Evolutionary conservation across 2,113 vertebrate species (phyloP), one percentile per base, ranked within the genome.

Genomic region (Himantopus leucocephalus): DNA sequence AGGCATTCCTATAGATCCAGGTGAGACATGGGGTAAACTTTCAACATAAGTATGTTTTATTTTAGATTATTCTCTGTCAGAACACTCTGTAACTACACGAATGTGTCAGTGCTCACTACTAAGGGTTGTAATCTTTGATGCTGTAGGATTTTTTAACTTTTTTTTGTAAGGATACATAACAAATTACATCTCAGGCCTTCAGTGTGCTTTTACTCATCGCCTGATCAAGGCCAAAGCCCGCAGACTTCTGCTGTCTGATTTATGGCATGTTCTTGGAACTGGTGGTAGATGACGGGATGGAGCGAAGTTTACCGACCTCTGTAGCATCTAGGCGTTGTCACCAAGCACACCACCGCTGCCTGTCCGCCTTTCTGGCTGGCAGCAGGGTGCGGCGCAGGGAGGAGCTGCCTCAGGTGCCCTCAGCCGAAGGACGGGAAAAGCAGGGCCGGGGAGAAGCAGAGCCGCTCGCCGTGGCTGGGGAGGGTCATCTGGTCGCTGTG

Each of bases 11-110:
- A 98, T 60, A 98, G 99, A 60, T 98, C 99, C 43, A 98, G 99
- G 63, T 99, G 98, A 83, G 99, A 98, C 79, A 98, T 98, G n/a
- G 98, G 99, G 68, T 98, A 88, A 98, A 97, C n/a, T 98, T 98
- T 74, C 98, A 98, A 1, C 98, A 98, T 92, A 98, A 99, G 98
- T 99, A 94, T 24, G 12, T 90, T 85, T 18, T 50, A 37, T 62
- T 86, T 82, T 55, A 70, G 43, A 32, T 52, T 21, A 29, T 34
- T 88, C 10, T 64, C 63, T 85, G 24, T 84, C 35, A 93, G 34
- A 56, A 76, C 14, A 24, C 26, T n/a, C 14, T 48, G 82, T 55
- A 71, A 39, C 47, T 91, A 47, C 80, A 41, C 50, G 17, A 86
- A 60, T 63, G 24, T 20, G 4, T 68, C 56, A 53, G 64, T 39